phyloP scores from a whole-genome alignment of 2,113 vertebrate genomes.

The Ginglymostoma cirratum region DNA sequence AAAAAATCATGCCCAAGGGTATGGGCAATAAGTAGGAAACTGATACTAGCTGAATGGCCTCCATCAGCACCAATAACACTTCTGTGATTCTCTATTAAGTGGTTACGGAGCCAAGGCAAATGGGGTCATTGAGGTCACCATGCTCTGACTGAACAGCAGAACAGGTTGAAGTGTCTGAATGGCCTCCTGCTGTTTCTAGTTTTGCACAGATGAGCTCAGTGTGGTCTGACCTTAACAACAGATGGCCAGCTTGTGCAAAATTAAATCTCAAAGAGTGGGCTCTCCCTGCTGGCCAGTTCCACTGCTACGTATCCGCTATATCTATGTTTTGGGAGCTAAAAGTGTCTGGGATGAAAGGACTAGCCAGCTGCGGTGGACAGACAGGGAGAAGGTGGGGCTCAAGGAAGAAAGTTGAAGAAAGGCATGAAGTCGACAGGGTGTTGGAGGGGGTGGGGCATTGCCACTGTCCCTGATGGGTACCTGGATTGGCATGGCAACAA shows the following conservation, averaged over 20 bases:
- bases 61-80: no score
- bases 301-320: neutral
- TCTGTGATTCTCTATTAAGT: no score
- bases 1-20: no score
- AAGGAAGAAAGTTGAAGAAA: neutral
- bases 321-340: neutral
- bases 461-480: no score
- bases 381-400: neutral
- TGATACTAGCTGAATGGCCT: no score
- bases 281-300: neutral
- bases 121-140: neutral
- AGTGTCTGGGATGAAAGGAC: neutral
- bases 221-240: neutral
- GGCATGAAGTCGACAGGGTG: neutral
- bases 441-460: neutral
- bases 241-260: neutral
- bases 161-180: neutral
- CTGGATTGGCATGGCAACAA: neutral
- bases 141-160: neutral
- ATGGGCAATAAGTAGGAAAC: no score
- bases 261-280: neutral
- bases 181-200: neutral
- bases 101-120: neutral
- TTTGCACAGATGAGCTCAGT: neutral
- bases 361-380: neutral